A percentile compares a stretch with the other conserved stretches of the same genome.
These are phyloP conservation scores for Orchesellides sinensis DNA, from an alignment of 2,888 invertebrate species.

Conservation along the genomic window DNA sequence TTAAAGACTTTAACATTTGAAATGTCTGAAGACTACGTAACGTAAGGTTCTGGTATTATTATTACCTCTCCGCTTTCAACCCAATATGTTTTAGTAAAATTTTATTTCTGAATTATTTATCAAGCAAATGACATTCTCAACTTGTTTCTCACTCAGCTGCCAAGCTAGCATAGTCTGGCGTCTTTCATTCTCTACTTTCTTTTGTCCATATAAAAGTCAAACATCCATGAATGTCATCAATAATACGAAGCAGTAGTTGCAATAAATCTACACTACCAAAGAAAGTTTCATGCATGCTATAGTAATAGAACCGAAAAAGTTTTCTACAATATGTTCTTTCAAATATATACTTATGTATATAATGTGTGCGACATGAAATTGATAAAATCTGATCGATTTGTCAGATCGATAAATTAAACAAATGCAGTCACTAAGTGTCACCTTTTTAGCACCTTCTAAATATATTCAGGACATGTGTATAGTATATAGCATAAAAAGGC, in stretches of 20 bases:
- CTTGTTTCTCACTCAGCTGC: too few species aligned
- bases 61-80: too few species aligned
- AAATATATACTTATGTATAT: not conserved
- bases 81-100: too few species aligned
- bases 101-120: too few species aligned
- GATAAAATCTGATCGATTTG: constrained; percentile 41
- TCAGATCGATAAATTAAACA: constrained; percentile 41
- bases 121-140: too few species aligned
- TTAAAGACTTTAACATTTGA: not conserved
- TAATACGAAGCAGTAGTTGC: too few species aligned
- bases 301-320: too few species aligned
- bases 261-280: too few species aligned
- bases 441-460: constrained; percentile 21
- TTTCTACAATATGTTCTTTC: not conserved
- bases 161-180: too few species aligned
- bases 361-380: not conserved
- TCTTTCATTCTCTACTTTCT: not conserved
- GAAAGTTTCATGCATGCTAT: too few species aligned
- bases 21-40: not conserved
- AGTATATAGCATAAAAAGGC: not conserved
- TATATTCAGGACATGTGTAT: not conserved
- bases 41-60: too few species aligned
- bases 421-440: constrained; percentile 21
- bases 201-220: not conserved
- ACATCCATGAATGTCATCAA: not conserved